phyloP scores from a whole-genome alignment of 2,113 vertebrate species.

The Micronycteris hirsuta region DNA sequence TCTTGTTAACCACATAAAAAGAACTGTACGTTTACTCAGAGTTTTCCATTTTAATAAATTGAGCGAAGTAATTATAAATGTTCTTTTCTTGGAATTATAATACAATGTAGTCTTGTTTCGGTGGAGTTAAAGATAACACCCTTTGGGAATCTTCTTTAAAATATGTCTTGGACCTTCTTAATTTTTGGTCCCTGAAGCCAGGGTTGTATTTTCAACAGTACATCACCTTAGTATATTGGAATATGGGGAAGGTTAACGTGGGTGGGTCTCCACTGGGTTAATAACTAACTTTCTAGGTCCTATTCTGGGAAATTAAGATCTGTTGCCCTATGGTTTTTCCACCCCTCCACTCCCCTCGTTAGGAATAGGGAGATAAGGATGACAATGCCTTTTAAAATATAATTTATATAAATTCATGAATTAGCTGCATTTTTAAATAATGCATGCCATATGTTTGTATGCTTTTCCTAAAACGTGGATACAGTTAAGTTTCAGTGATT shows the following conservation, averaged over 20 bases:
- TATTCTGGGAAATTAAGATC: not conserved
- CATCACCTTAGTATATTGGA: not conserved
- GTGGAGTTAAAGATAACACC: constrained; percentile 6
- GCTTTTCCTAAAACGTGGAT: not conserved
- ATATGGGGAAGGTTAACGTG: not conserved
- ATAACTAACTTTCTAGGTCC: not conserved
- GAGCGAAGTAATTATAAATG: constrained; percentile 48
- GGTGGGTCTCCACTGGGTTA: not conserved
- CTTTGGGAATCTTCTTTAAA: not conserved
- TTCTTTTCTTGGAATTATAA: constrained; percentile 40
- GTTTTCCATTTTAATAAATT: constrained; percentile 50
- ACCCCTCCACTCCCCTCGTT: not conserved
- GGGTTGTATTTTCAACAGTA: not conserved
- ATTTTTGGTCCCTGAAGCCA: not conserved
- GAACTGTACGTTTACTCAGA: constrained; percentile 38
- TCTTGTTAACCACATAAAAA: constrained; percentile 45
- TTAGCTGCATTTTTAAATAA: constrained; percentile 14
- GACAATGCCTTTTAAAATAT: not conserved
- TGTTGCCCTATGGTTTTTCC: not conserved
- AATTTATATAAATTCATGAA: not conserved
- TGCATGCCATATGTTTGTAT: not conserved
- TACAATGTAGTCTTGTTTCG: not conserved
- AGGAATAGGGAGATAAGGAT: not conserved
- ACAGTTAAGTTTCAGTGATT: not conserved
- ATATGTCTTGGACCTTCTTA: not conserved